Conservation (phyloP, 2,888 invertebrate species). For the Tethea ocularis region DNA sequence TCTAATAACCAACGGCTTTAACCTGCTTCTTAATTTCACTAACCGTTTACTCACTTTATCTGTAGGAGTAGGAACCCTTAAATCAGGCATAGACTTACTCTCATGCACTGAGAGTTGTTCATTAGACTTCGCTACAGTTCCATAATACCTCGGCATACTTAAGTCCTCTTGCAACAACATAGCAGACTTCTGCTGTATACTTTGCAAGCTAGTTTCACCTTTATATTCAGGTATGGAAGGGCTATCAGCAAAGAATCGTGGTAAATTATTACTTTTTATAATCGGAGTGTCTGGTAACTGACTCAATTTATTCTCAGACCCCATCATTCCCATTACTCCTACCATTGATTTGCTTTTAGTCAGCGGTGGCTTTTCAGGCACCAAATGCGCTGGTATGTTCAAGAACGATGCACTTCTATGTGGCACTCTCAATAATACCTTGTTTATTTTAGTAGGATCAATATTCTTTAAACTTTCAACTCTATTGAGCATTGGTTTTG, state of each 20-base stretch:
- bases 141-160: conserved; percentile 86
- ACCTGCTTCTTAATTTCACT: conserved; percentile 69
- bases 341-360: conserved; percentile 74
- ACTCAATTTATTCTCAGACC: conserved; percentile 62
- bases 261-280: conserved; percentile 74
- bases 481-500: conserved; percentile 58
- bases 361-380: conserved; percentile 69
- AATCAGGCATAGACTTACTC: conserved; percentile 80
- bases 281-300: conserved; percentile 78
- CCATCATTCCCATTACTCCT: conserved; percentile 59
- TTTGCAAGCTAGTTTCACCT: conserved; percentile 72
- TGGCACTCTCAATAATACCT: conserved; percentile 70
- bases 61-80: conserved; percentile 58
- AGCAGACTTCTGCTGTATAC: conserved; percentile 81
- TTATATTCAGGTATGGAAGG: conserved; percentile 70
- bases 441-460: conserved; percentile 71
- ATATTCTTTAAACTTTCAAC: conserved; percentile 76
- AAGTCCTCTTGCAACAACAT: conserved; percentile 80
- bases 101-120: conserved; percentile 58
- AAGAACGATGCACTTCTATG: conserved; percentile 79
- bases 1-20: conserved; percentile 77
- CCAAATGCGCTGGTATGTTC: conserved; percentile 72
- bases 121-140: conserved; percentile 59
- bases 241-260: conserved; percentile 74
- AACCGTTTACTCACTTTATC: conserved; percentile 73